Conservation (phyloP, 2,888 invertebrate genomes). For the Pristionchus exspectatus region DNA sequence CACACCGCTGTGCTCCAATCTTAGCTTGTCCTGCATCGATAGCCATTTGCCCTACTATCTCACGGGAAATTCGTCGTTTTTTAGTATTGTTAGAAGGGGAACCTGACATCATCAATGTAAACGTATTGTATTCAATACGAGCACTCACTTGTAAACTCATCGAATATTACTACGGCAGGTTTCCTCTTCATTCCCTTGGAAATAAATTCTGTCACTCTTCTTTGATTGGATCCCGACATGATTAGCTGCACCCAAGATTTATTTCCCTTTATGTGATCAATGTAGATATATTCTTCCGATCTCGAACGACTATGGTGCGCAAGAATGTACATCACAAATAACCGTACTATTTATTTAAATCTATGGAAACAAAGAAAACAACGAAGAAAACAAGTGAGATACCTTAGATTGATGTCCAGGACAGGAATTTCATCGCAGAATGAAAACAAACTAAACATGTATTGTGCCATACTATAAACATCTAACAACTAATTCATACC, state of each 20-base stretch:
- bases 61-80: conserved; percentile 3
- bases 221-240: neutral
- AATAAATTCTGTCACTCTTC: neutral
- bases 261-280: neutral
- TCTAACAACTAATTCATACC: conserved; percentile 46
- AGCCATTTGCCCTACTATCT: conserved; percentile 41
- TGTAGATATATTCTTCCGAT: neutral
- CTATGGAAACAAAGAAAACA: conserved; percentile 40
- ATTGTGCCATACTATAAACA: conserved; percentile 36
- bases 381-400: conserved; percentile 34
- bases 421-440: conserved; percentile 48
- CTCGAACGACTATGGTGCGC: neutral
- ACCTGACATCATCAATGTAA: neutral
- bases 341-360: conserved; percentile 35
- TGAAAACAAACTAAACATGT: conserved; percentile 38
- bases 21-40: conserved; percentile 41
- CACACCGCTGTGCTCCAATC: conserved; percentile 24
- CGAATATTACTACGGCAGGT: neutral
- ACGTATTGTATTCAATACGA: neutral
- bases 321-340: neutral
- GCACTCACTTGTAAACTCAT: neutral
- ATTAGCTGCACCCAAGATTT: neutral
- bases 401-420: conserved; percentile 37
- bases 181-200: neutral
- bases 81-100: neutral